Conservation (phyloP, 2,113 vertebrate genomes). For the Arothron firmamentum region DNA sequence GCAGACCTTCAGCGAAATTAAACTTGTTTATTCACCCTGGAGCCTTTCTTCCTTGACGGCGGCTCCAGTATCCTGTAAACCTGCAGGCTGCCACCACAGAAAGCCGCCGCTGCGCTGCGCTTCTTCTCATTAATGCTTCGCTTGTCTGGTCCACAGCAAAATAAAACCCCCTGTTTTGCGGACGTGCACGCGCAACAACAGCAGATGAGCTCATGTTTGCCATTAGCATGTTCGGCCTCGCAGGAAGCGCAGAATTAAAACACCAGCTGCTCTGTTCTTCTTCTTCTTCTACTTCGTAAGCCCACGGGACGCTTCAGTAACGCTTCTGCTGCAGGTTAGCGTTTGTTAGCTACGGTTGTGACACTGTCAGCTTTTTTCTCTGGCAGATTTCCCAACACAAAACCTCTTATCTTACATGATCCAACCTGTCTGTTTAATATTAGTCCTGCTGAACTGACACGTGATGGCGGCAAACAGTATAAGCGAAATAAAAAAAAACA, state of each 20-base stretch:
- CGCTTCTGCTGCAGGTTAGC: too few relatives aligned
- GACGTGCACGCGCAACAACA: conserved; percentile 2
- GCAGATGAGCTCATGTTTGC: conserved; percentile 40
- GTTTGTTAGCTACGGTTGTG: too few relatives aligned
- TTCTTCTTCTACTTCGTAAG: too few relatives aligned
- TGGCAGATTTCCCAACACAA: too few relatives aligned
- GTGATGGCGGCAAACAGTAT: too few relatives aligned
- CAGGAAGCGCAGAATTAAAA: conserved; percentile 18
- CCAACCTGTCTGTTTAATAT: too few relatives aligned
- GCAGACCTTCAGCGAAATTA: conserved; percentile 21
- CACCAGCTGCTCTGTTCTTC: conserved; percentile 11
- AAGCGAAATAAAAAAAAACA: too few relatives aligned
- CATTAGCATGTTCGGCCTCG: conserved; percentile 44
- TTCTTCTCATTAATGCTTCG: not conserved
- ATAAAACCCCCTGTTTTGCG: too few relatives aligned
- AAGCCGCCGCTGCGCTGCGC: not conserved
- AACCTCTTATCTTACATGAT: too few relatives aligned
- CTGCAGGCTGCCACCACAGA: not conserved
- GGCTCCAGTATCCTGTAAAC: conserved; percentile 39
- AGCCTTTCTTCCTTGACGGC: conserved; percentile 19
- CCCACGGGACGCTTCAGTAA: too few relatives aligned
- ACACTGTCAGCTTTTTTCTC: too few relatives aligned
- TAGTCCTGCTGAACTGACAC: too few relatives aligned
- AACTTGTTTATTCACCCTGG: conserved; percentile 33
- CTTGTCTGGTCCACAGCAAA: not conserved